phyloP scores from a whole-genome alignment of 2,888 invertebrate species.

The Stegana nigrithorax region DNA sequence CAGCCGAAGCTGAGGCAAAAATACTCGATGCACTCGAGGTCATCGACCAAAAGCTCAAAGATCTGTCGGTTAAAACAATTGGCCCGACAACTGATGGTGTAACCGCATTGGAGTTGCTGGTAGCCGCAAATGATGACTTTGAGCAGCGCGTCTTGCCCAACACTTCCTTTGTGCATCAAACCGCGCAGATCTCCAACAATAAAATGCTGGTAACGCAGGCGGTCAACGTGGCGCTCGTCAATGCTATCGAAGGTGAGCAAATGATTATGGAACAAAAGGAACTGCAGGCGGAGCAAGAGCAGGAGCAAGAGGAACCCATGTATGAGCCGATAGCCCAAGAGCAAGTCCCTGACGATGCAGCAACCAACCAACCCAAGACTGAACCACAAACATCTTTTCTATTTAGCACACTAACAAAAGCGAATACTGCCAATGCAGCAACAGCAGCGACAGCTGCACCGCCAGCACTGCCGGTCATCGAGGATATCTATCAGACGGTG shows the following conservation, averaged over 20 bases:
- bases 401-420: constrained; percentile 21
- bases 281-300: constrained; percentile 24
- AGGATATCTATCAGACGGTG: constrained; percentile 65
- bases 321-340: constrained; percentile 56
- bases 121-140: constrained; percentile 52
- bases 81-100: constrained; percentile 9
- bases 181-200: constrained; percentile 62
- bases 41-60: constrained; percentile 61
- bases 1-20: constrained; percentile 54
- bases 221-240: constrained; percentile 64
- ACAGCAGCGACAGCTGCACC: constrained; percentile 23
- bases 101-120: constrained; percentile 25
- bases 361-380: constrained; percentile 46
- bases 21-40: constrained; percentile 62
- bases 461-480: constrained; percentile 24
- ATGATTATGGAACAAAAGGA: constrained; percentile 53
- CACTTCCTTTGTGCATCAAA: constrained; percentile 76
- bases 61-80: constrained; percentile 26
- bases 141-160: constrained; percentile 72
- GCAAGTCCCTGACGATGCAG: not conserved
- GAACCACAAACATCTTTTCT: constrained; percentile 48
- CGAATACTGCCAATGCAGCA: not conserved
- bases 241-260: constrained; percentile 61
- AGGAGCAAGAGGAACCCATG: constrained; percentile 33
- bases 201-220: constrained; percentile 59